Base-by-base conservation (phyloP, 2,113 vertebrate genomes). In the Psephotus haematonotus region DNA sequence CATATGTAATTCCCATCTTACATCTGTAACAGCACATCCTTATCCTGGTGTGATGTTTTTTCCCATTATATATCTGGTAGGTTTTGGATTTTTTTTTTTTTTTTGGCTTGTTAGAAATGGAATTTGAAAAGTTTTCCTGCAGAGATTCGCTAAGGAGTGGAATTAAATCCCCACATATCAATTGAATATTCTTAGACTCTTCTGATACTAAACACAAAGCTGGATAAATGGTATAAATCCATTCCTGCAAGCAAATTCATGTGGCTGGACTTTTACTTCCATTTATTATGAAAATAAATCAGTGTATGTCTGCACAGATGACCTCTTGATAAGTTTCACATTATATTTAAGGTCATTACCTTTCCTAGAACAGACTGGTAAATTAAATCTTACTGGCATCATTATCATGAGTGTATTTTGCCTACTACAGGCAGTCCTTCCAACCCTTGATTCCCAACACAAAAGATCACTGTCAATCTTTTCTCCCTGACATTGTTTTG, bases 341-440 rank as follows among this genome's bases (percentile, higher is more conserved):
- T 39, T 81, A 82, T 71, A 46, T 75, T 75, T 91, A 89, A 95
- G 84, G 91, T 89, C 81, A 55, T 91, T 94, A 82, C 93, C 67
- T 95, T 95, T 97, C 91, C 90, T 94, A 95, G 82, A 95, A 92
- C 67, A 92, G 67, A 52, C 84, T 69, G 53, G 63, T 92, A 95
- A 92, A 95, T 91, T 90, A 91, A 69, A 92, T 94, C 57, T 91
- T 87, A 63, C 49, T 85, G 88, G 49, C 71, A 74, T 91, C 53
- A 85, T 94, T 87, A 85, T 74, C 37, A 43, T 63, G 41, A 91
- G 65, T 77, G 25, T 44, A 63, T 85, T 88, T 90, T 95, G 59
- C 39, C 37, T 80, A 49, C 41, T 63, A 59, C 49, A 86, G 39
- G 29, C 57, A 76, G 60, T 86, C 53, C 75, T 91, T 92, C 79